Evolutionary conservation across 1,140 invertebrate genomes (phyloP), one percentile per base, ranked within the genome.

Genomic region (Planococcus citri): DNA sequence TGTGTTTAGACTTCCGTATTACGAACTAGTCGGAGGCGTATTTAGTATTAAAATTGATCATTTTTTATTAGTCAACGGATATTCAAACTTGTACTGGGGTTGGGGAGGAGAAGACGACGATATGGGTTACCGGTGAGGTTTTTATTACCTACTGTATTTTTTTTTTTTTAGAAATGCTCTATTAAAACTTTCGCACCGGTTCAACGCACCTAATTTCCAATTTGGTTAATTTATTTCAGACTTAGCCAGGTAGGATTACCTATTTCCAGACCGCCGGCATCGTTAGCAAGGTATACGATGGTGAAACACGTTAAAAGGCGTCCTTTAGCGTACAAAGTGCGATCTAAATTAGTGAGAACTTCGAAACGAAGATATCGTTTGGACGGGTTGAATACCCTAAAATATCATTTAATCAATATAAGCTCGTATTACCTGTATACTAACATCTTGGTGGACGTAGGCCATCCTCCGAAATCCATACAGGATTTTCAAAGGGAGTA

Each of bases 41-140:
- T 79, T 85, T 70, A 81, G 83, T 2, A 80, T 88, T 68, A 78
- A 74, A 57, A 79, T 80, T 9, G 78, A 83, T 14, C 84, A 87
- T 73, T 85, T 86, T 73, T 74, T 82, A 17, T 76, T 77, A 57
- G 82, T 87, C 0, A 88, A 88, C 74, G 87, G 87, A 3, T 88
- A 86, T 75, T 84, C 85, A 6, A 88, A 88, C 76, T 76, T 84
- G 17, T 88, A 86, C 75, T 88, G 86, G 86, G 87, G 85, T 1
- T 88, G 85, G 85, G 86, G 82, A 27, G 83, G 81, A 3, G 83
- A 86, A 76, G 84, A 86, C 72, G 86, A 88, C 73, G 86, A 87
- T 74, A 86, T 87, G 83, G 79, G 77, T 37, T 80, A 78, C 76
- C 82, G 78, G 83, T 82, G 22, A 17, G 60, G 6, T 60, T 9